Evolutionary conservation across 1,140 invertebrate species (phyloP).

Genomic region (Drosophila teissieri): DNA sequence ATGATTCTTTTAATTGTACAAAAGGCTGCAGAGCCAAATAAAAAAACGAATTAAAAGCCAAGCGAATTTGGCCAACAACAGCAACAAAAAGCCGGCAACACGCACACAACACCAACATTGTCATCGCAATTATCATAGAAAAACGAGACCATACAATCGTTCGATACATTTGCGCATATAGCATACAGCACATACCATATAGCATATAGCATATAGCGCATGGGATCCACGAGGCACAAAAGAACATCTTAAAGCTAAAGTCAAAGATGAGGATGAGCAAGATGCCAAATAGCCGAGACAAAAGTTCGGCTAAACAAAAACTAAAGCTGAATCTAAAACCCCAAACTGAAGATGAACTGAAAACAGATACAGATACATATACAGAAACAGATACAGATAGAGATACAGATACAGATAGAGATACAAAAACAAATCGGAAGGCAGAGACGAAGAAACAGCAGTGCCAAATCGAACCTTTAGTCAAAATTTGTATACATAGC

Average conservation of each 20-base stretch:
- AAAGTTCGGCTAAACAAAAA: conserved; percentile 40
- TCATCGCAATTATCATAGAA: conserved; percentile 56
- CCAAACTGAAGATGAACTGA: conserved; percentile 5
- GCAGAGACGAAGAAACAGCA: conserved; percentile 39
- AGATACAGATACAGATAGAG: conserved; percentile 6
- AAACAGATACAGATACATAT: conserved; percentile 19
- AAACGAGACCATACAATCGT: conserved; percentile 65
- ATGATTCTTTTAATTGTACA: conserved; percentile 51
- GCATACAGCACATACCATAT: conserved; percentile 3
- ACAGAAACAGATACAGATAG: not conserved
- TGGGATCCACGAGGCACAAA: conserved; percentile 32
- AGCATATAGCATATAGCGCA: too few species aligned
- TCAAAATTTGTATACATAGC: conserved; percentile 83
- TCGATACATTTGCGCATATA: conserved; percentile 19
- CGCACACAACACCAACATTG: conserved; percentile 29
- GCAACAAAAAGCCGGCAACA: conserved; percentile 54
- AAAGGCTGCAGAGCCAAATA: conserved; percentile 55
- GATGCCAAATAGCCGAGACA: conserved; percentile 38
- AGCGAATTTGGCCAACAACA: conserved; percentile 23
- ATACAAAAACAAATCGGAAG: conserved; percentile 34
- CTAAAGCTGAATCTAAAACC: conserved; percentile 8
- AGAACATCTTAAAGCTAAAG: conserved; percentile 59
- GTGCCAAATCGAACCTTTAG: conserved; percentile 56
- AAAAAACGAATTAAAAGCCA: conserved; percentile 71
- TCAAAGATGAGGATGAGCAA: conserved; percentile 40